phyloP scores from a whole-genome alignment of 2,113 vertebrate genomes.

The Coregonus clupeaformis region DNA sequence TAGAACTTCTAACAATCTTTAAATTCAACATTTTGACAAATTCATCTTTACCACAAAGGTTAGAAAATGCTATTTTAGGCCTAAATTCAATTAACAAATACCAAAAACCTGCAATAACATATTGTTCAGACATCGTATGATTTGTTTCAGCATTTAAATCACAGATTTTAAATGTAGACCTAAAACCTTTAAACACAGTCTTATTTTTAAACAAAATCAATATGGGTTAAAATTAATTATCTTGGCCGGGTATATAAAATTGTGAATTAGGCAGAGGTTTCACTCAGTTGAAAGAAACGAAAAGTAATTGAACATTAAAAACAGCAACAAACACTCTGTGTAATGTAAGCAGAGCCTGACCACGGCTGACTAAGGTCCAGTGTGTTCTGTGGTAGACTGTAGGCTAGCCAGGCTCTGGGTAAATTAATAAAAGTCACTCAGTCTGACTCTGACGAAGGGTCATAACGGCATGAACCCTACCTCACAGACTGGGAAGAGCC shows the following conservation, averaged over 20 bases:
- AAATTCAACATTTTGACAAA: no score
- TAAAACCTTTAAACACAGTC: not conserved
- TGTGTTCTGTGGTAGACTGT: not conserved
- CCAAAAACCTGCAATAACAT: not conserved
- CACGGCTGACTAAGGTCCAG: not conserved
- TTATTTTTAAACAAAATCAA: not conserved
- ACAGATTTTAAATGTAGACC: not conserved
- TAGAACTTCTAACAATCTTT: no score
- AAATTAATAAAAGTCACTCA: not conserved
- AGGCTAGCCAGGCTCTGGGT: not conserved
- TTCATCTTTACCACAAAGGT: not conserved
- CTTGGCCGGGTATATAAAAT: not conserved
- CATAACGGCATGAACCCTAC: not conserved
- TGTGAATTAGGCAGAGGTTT: not conserved
- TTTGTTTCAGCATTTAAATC: not conserved
- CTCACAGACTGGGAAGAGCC: not conserved
- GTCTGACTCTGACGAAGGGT: not conserved
- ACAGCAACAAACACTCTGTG: not conserved
- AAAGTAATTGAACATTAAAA: not conserved
- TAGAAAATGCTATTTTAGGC: not conserved
- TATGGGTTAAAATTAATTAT: not conserved
- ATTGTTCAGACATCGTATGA: not conserved
- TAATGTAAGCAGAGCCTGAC: not conserved
- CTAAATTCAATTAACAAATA: not conserved
- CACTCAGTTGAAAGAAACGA: not conserved